Percentiles rank a stretch among this genome's conserved stretches.
These are phyloP conservation scores for Rhagologus leucostigma DNA, from an alignment of 2,113 vertebrate genomes.

Conservation along the genomic window DNA sequence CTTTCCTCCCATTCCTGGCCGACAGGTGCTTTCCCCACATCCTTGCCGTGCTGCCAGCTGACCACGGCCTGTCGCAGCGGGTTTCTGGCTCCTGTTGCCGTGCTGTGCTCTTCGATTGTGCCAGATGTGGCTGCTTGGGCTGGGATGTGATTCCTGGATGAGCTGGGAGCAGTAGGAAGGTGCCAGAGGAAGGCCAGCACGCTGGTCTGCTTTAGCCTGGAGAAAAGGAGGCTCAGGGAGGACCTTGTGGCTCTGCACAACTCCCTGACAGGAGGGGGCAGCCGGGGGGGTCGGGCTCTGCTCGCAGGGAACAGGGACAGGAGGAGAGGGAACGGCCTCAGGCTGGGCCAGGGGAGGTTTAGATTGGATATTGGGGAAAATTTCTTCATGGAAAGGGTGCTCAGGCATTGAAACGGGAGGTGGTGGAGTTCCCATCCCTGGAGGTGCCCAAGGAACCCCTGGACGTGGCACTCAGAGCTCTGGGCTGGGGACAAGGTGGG, in stretches of 20 bases:
- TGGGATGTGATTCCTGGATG: background rate
- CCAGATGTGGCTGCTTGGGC: background rate
- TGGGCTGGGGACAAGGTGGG: background rate
- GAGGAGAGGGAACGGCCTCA: accelerated
- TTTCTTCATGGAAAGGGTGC: background rate
- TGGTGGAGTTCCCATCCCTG: background rate
- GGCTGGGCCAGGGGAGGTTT: accelerated
- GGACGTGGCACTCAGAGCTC: background rate
- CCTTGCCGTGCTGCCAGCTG: background rate
- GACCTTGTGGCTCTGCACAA: background rate
- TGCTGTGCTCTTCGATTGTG: background rate
- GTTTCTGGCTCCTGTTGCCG: background rate
- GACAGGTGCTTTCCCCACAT: background rate
- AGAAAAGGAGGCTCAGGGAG: background rate
- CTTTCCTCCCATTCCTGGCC: background rate
- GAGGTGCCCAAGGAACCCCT: accelerated
- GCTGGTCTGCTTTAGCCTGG: background rate
- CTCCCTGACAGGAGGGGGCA: background rate
- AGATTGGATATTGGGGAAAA: no score
- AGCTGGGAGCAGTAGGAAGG: accelerated
- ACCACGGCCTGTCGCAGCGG: background rate
- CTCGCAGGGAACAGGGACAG: background rate
- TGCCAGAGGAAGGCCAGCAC: background rate
- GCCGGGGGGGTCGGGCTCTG: accelerated
- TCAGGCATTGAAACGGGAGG: background rate